Conservation (phyloP, 2,888 invertebrate genomes). For the Fissipunctia ypsillon region DNA sequence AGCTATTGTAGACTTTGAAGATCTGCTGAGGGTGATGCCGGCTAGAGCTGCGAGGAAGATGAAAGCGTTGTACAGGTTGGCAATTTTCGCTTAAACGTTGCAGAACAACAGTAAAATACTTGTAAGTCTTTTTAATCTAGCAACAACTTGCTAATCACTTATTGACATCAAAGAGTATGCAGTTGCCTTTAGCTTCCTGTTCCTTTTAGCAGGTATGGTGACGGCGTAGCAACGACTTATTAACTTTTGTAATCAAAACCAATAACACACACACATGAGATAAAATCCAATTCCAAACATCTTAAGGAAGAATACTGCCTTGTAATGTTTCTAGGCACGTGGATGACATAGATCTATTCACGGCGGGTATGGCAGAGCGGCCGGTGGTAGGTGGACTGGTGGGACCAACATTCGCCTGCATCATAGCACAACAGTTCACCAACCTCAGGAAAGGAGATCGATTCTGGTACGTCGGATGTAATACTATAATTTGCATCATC, state of each 20-base stretch:
- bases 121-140: background rate
- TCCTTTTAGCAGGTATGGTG: too few species aligned
- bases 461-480: slow-evolving; percentile 91
- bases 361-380: slow-evolving; percentile 95
- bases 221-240: background rate
- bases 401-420: slow-evolving; percentile 96
- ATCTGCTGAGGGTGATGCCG: slow-evolving; percentile 93
- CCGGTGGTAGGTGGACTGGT: slow-evolving; percentile 95
- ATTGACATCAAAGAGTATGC: background rate
- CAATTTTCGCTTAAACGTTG: background rate
- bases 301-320: too few species aligned
- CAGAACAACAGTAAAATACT: background rate
- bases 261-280: background rate
- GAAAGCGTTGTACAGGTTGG: slow-evolving; percentile 90
- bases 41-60: slow-evolving; percentile 92
- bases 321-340: slow-evolving; percentile 88
- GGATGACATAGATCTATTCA: slow-evolving; percentile 96
- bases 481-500: background rate
- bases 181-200: too few species aligned
- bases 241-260: background rate
- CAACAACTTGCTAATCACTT: background rate
- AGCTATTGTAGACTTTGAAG: slow-evolving; percentile 92
- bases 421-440: slow-evolving; percentile 96
- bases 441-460: slow-evolving; percentile 94
- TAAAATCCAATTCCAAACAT: background rate